Evolutionary conservation across 2,113 vertebrate genomes (phyloP).

Genomic region (Gambusia affinis): DNA sequence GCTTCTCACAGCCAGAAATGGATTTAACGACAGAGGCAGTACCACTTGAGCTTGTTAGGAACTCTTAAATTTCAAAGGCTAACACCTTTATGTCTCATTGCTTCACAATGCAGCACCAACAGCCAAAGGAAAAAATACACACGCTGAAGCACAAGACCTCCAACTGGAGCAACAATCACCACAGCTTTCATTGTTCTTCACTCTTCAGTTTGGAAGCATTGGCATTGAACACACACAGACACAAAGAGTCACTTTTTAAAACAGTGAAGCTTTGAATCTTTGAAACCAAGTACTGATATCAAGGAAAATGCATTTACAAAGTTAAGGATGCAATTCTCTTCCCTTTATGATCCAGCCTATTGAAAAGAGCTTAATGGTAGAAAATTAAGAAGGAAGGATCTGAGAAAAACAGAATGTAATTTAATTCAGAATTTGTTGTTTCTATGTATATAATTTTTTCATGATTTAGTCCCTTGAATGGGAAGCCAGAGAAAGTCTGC

Average conservation of each 20-base stretch:
- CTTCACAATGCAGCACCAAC: conserved; percentile 13
- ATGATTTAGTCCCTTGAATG: neutral
- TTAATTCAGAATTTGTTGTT: no score
- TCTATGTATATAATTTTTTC: neutral
- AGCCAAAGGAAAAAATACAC: conserved; percentile 23
- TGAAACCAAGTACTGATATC: neutral
- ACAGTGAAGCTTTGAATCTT: neutral
- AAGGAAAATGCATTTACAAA: neutral
- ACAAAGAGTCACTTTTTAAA: neutral
- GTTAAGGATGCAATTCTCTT: neutral
- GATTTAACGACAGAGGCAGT: conserved; percentile 9
- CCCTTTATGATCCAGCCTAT: neutral
- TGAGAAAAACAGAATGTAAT: no score
- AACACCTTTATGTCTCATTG: conserved; percentile 31
- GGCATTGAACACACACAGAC: neutral
- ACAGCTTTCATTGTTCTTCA: conserved; percentile 9
- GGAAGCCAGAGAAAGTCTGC: neutral
- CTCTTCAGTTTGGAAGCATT: conserved; percentile 3
- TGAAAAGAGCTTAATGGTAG: no score
- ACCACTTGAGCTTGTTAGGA: conserved; percentile 20
- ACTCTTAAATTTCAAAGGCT: conserved; percentile 13
- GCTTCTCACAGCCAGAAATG: conserved; percentile 9
- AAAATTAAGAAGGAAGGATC: no score
- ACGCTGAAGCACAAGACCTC: conserved; percentile 8
- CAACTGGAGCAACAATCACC: conserved; percentile 9